phyloP scores from a whole-genome alignment of 92 coral and sea anemone species.

The Scolanthus callimorphus region DNA sequence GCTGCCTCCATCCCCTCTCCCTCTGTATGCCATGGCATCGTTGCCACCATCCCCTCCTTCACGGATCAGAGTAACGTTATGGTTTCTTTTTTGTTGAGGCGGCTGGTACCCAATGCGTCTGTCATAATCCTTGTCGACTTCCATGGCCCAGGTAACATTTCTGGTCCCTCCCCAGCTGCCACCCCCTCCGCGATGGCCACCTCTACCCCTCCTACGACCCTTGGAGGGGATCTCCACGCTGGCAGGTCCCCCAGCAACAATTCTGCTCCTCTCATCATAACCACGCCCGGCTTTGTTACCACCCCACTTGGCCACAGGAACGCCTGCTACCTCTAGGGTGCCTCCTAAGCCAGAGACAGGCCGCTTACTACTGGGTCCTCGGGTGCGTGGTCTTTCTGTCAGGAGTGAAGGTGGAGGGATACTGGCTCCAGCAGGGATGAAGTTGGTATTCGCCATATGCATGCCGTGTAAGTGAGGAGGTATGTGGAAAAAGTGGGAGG shows the following conservation, averaged over 20 bases:
- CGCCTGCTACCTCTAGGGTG: conserved; percentile 94
- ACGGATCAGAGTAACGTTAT: conserved; percentile 62
- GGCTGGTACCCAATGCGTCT: conserved; percentile 80
- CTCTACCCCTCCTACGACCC: conserved; percentile 49
- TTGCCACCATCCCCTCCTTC: conserved; percentile 75
- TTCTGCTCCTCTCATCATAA: conserved; percentile 82
- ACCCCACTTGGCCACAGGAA: conserved; percentile 89
- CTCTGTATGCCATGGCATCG: conserved; percentile 55
- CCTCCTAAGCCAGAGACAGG: conserved; percentile 99
- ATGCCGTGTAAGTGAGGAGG: conserved; percentile 74
- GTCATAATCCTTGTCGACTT: conserved; percentile 89
- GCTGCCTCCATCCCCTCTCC: conserved; percentile 69
- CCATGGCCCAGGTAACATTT: conserved; percentile 94
- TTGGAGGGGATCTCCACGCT: conserved; percentile 84
- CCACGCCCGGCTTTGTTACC: conserved; percentile 99
- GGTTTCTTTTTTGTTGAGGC: conserved; percentile 16
- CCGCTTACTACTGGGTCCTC: conserved; percentile 87
- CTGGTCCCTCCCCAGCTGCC: conserved; percentile 58
- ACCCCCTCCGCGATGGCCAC: conserved; percentile 63
- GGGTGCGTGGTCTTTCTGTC: conserved; percentile 67
- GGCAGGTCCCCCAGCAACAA: conserved; percentile 89
- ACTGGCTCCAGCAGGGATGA: conserved; percentile 84
- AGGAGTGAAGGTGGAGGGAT: conserved; percentile 50
- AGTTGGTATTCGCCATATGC: conserved; percentile 52
- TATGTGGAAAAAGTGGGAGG: conserved; percentile 58